Base-by-base conservation (phyloP, 2,113 vertebrate genomes). In the Mionectes macconnelli region DNA sequence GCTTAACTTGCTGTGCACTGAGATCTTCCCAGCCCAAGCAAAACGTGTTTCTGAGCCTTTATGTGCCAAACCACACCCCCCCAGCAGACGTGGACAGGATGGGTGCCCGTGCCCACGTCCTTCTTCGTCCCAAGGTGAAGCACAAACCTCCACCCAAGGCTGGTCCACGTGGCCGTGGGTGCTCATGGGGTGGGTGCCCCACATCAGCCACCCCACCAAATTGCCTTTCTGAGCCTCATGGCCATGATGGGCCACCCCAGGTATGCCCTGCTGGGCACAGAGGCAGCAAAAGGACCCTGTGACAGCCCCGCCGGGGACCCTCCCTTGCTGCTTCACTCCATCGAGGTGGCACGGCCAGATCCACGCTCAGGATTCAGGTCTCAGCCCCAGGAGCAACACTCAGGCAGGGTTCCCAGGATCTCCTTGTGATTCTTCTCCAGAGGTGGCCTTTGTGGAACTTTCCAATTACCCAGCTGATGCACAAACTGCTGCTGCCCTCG, bases 171-270 rank as follows among this genome's bases (percentile, higher is more conserved):
- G 30, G 35, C 42, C 60, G 37, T 17, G 35, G 72, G 40, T 44
- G 57, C 45, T 22, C 39, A 4, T 15, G 22, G 49, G 6, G 1
- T n/a, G 13, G 30, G 28, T 10, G 14, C 30, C 55, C 50, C 30
- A 6, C 3, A 12, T 30, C 10, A 44, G 35, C 33, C 68, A 39
- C 22, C n/a, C 35, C 66, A 25, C 27, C 56, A 33, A 15, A 10
- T 2, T 74, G 35, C 14, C 12, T 14, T 16, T n/a, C 45, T 14
- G 31, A 66, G 56, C 68, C 56, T 35, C 1, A 5, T 0, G 10
- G 50, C 9, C 55, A 27, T 0, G 0, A 14, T 2, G 35, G 18
- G 44, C 45, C 21, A 22, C 21, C 21, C 6, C 0, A 0, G 11
- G 42, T 25, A 17, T 25, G 16, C 12, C 44, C 31, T 14, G 23